Conservation (phyloP, 2,113 vertebrate genomes). For the Lycocorax pyrrhopterus region DNA sequence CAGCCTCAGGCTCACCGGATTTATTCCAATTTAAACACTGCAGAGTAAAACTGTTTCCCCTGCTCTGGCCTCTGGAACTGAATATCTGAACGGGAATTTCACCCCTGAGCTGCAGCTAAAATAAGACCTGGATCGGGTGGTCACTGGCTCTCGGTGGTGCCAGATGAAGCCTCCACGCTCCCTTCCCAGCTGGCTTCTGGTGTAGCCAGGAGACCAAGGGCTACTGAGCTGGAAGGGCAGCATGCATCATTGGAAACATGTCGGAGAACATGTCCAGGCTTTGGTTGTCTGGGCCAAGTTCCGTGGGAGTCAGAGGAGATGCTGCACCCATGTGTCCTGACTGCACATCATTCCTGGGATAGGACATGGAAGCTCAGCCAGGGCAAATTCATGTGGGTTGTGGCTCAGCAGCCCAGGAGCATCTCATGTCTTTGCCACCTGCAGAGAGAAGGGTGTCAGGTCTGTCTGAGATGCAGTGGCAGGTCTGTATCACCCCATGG, state of each 20-base stretch:
- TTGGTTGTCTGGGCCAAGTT: not conserved
- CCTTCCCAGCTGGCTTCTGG: not conserved
- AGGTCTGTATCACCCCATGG: fast-evolving
- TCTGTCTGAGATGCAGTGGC: not conserved
- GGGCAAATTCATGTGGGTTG: not conserved
- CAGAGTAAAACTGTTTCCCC: not conserved
- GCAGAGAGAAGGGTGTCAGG: not conserved
- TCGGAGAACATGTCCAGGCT: not conserved
- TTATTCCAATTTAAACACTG: constrained; percentile 31
- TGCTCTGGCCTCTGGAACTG: constrained; percentile 33
- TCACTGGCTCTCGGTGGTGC: not conserved
- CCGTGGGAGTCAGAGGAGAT: not conserved
- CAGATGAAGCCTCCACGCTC: fast-evolving
- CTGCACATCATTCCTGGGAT: not conserved
- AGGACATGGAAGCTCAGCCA: not conserved
- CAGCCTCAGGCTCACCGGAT: not conserved
- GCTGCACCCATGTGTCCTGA: fast-evolving
- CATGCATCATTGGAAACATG: fast-evolving
- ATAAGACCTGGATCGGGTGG: constrained; percentile 29
- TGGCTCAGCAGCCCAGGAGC: not conserved
- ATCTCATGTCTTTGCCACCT: not conserved
- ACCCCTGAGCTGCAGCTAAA: constrained; percentile 37
- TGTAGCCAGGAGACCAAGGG: not conserved
- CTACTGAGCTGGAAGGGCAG: not conserved
- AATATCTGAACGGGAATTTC: not conserved